Percentiles rank a stretch among this genome's conserved stretches.
phyloP scores from a whole-genome alignment of 2,888 invertebrate genomes.

The Leptopilina myrica region DNA sequence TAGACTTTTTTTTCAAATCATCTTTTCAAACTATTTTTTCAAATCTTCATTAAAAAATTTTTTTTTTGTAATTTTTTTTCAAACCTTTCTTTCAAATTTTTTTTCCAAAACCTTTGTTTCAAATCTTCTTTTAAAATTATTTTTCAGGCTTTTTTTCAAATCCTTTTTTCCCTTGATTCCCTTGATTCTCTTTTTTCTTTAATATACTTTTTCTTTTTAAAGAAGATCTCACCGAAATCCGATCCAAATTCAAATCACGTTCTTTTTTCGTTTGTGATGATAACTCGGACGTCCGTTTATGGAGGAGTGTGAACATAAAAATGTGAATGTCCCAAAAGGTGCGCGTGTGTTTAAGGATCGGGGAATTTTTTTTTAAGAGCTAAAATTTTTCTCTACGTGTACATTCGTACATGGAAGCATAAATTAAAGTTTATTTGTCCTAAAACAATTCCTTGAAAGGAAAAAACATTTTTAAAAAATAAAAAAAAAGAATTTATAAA shows the following conservation, averaged over 20 bases:
- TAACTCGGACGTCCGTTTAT: constrained; percentile 52
- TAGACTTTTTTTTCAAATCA: too few relatives aligned
- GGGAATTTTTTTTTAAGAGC: constrained; percentile 49
- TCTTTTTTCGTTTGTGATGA: constrained; percentile 48
- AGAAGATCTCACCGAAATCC: constrained; percentile 53
- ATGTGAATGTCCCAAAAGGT: constrained; percentile 44
- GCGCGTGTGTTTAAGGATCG: constrained; percentile 25
- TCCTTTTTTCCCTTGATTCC: background rate
- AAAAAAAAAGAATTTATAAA: too few relatives aligned
- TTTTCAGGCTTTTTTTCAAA: too few relatives aligned
- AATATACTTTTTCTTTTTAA: constrained; percentile 36
- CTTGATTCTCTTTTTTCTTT: background rate
- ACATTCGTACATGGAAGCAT: constrained; percentile 26
- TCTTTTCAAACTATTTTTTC: too few relatives aligned
- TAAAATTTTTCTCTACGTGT: background rate
- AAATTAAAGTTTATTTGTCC: background rate
- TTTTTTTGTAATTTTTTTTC: too few relatives aligned
- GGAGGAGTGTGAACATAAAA: constrained; percentile 40
- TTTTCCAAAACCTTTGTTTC: too few relatives aligned
- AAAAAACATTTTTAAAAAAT: background rate
- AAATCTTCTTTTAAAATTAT: background rate
- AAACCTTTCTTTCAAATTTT: too few relatives aligned
- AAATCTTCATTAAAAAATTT: too few relatives aligned
- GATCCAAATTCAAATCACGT: constrained; percentile 65
- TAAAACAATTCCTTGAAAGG: background rate